These are phyloP conservation scores for Eumeta japonica DNA, from an alignment of 1,140 invertebrate genomes.

Conservation along the genomic window DNA sequence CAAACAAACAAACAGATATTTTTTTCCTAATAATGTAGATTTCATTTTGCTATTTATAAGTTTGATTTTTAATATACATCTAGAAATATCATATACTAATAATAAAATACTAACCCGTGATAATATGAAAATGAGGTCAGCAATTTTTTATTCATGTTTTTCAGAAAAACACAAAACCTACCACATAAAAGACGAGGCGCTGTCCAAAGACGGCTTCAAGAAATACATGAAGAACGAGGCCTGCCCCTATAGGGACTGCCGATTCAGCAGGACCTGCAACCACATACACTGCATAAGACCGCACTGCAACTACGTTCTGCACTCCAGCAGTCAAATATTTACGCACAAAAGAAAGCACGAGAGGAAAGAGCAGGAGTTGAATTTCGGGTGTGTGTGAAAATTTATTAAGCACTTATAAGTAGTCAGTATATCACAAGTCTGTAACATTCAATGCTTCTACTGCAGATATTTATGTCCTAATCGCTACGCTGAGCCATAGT, in stretches of 20 bases:
- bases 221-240: slow-evolving; percentile 98
- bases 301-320: slow-evolving; percentile 92
- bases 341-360: slow-evolving; percentile 98
- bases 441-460: no score
- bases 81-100: no score
- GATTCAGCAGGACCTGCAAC: slow-evolving; percentile 92
- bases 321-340: slow-evolving; percentile 95
- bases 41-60: no score
- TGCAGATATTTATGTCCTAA: no score
- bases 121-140: neutral
- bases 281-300: slow-evolving; percentile 97
- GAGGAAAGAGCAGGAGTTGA: slow-evolving; percentile 79
- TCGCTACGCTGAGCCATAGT: no score
- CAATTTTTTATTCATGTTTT: slow-evolving; percentile 13
- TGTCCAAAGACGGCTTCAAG: slow-evolving; percentile 95
- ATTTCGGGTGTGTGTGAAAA: slow-evolving; percentile 42
- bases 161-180: slow-evolving; percentile 98
- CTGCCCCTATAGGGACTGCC: slow-evolving; percentile 87
- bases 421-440: no score
- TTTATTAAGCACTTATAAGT: neutral
- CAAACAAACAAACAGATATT: no score
- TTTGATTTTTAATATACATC: no score
- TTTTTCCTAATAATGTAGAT: no score
- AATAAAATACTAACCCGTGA: neutral
- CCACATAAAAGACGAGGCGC: slow-evolving; percentile 95